Percentiles rank a stretch among this genome's conserved stretches.
Conservation (phyloP, 2,113 vertebrate species). For the Scopus umbretta region DNA sequence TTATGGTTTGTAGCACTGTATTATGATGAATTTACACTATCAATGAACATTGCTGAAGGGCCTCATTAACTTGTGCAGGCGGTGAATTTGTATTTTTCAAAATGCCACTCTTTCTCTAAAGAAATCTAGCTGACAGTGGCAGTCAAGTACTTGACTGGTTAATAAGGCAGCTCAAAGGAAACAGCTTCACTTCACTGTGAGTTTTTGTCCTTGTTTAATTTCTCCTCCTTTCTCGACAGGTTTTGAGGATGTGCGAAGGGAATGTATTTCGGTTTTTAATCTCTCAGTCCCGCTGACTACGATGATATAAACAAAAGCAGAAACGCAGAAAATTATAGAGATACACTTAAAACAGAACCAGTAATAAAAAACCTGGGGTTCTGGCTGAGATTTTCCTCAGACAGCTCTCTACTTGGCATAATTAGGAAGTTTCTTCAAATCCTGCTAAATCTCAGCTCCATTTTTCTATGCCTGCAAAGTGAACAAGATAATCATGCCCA, state of each 20-base stretch:
- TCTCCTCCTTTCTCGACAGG: slow-evolving; percentile 51
- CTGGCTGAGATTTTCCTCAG: neutral
- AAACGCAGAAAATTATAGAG: slow-evolving; percentile 45
- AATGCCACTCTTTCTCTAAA: slow-evolving; percentile 63
- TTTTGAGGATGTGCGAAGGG: slow-evolving; percentile 38
- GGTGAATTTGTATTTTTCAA: slow-evolving; percentile 64
- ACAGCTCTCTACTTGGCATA: slow-evolving; percentile 18
- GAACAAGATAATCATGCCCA: slow-evolving; percentile 59
- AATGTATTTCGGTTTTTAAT: slow-evolving; percentile 30
- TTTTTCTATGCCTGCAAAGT: slow-evolving; percentile 33
- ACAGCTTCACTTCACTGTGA: slow-evolving; percentile 49
- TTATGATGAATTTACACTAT: slow-evolving; percentile 65
- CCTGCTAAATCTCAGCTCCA: neutral
- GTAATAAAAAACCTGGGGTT: slow-evolving; percentile 27
- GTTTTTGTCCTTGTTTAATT: slow-evolving; percentile 63
- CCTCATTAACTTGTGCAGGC: slow-evolving; percentile 67
- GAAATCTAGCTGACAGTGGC: slow-evolving; percentile 64
- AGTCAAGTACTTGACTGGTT: slow-evolving; percentile 64
- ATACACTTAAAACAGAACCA: neutral
- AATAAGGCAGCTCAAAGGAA: slow-evolving; percentile 65
- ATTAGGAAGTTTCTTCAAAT: slow-evolving; percentile 43
- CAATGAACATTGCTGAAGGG: slow-evolving; percentile 67
- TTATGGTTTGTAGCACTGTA: slow-evolving; percentile 49
- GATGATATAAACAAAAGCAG: slow-evolving; percentile 51
- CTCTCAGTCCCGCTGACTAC: slow-evolving; percentile 22